Base-by-base conservation (phyloP, 2,888 invertebrate species). In the Pedicia rivosa region DNA sequence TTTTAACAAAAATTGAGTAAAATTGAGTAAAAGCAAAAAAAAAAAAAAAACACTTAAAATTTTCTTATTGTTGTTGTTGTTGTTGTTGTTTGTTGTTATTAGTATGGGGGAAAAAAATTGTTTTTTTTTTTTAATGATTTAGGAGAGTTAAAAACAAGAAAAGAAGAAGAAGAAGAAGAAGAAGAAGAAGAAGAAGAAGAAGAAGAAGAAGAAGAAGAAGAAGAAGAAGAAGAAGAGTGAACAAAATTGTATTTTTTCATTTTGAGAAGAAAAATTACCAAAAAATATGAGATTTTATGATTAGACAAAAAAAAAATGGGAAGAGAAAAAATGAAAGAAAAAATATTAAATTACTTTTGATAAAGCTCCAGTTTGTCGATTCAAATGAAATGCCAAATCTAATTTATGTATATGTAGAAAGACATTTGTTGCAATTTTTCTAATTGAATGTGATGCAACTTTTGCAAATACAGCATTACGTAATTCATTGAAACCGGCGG, bases 381-480 rank as follows among this genome's bases (percentile, higher is more conserved):
- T 77, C 22, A 98, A 66, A 63, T 99, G 98, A 63, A 97, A 99
- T 43, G 78, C 70, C 42, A 98, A 68, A 63, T 97, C 97, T 46
- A 99, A 65, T 52, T 80, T 82, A 60, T 98, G 98, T 37, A 99
- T 67, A 63, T 99, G 98, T 17, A 79, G 64, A 61, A 99, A 99
- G 22, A 98, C 94, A 58, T 91, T 91, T 56, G 77, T 80, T 2
- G 97, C 92, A 41, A 99, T 82, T 59, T 76, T 75, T 35, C 97
- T 68, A 46, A 99, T 94, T 13, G 97, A 97, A 62, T 88, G 83
- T 55, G 98, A 97, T 0, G 98, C 94, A 5, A 99, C 98, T 56
- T 77, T 81, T 2, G 94, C 94, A 65, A 98, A 98, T 31, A 98
- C 91, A 1, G 97, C 97, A 66, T 97, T 98, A 24, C 97, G 66